Conservation (phyloP, 2,888 invertebrate species). For the Melinopterus prodromus region DNA sequence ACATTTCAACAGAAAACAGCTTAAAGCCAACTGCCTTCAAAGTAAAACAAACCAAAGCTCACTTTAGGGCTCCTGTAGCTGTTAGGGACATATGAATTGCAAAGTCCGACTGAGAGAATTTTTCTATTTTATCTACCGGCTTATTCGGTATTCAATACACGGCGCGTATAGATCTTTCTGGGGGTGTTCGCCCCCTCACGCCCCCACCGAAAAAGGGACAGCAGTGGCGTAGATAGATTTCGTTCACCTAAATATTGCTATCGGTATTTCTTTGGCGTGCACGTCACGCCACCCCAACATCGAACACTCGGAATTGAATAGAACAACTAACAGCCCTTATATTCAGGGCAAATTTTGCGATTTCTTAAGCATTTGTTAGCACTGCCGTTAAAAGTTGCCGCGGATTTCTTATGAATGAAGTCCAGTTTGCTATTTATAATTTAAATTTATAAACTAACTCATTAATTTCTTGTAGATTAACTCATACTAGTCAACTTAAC, state of each 20-base stretch:
- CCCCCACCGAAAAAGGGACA: background rate
- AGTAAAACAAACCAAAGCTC: background rate
- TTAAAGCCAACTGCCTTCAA: background rate
- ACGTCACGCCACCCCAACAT: no score
- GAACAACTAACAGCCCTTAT: no score
- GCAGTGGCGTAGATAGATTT: background rate
- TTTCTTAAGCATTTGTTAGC: no score
- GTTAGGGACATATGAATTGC: background rate
- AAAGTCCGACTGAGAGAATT: background rate
- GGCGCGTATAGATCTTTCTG: background rate
- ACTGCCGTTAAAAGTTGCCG: no score
- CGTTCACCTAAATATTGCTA: background rate
- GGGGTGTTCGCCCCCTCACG: background rate
- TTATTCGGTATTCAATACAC: background rate
- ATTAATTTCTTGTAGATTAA: no score
- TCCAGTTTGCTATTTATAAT: no score
- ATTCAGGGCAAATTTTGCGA: no score
- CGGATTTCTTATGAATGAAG: no score
- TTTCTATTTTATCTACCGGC: background rate
- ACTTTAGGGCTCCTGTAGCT: background rate
- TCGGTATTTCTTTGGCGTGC: background rate
- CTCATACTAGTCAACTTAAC: no score
- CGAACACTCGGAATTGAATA: no score
- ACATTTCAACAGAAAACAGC: constrained; percentile 4
- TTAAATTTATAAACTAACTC: no score